Conservation (phyloP, 2,797 vertebrate species). For the Jordanella pulchra region DNA sequence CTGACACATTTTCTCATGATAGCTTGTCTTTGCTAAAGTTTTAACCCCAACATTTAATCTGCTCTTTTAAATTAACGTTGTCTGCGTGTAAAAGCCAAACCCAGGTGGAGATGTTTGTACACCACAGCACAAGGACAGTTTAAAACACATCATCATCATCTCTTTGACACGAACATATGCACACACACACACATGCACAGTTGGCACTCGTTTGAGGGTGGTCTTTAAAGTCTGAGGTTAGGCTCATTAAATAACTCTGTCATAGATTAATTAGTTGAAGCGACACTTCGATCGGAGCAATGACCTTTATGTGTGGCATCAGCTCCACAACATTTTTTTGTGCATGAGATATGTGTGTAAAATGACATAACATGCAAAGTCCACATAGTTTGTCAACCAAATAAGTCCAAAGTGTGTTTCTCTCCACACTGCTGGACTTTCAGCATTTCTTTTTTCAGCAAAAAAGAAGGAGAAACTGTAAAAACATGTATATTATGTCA, state of each 20-base stretch:
- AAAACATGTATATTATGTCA: background rate
- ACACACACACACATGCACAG: slow-evolving; percentile 25
- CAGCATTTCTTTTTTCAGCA: background rate
- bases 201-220: slow-evolving; percentile 56
- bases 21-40: slow-evolving; percentile 16
- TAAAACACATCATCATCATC: slow-evolving; percentile 4
- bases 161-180: background rate
- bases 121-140: slow-evolving; percentile 10
- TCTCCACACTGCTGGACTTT: background rate
- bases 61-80: slow-evolving; percentile 25
- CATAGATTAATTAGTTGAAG: slow-evolving; percentile 77
- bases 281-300: slow-evolving; percentile 72
- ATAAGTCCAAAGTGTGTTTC: background rate
- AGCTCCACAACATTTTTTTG: slow-evolving; percentile 17
- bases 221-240: slow-evolving; percentile 72
- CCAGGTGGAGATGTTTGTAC: slow-evolving; percentile 29
- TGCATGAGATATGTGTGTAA: background rate
- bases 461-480: background rate
- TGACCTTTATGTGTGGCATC: slow-evolving; percentile 68
- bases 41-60: slow-evolving; percentile 24
- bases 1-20: slow-evolving; percentile 25
- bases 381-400: background rate
- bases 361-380: background rate
- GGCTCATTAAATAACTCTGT: slow-evolving; percentile 77
- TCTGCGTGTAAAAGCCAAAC: slow-evolving; percentile 57